A percentile compares a stretch with the other conserved stretches of the same genome.
Evolutionary conservation across 2,113 vertebrate species (phyloP).

Genomic region (Atlantisia rogersi): DNA sequence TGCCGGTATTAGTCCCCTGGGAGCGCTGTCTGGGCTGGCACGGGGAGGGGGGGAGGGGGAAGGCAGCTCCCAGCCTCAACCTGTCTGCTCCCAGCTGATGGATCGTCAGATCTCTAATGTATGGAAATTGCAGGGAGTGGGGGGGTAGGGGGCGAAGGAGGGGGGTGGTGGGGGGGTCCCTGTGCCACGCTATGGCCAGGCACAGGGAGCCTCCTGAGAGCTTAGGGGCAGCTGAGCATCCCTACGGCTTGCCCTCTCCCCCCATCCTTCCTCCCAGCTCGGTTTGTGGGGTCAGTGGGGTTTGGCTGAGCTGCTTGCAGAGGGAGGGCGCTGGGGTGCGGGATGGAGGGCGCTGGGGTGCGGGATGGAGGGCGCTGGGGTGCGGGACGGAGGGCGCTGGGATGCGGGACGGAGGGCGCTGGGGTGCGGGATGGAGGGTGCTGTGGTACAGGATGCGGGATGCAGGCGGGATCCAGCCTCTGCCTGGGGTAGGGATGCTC

Average conservation of each 20-base stretch:
- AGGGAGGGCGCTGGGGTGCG: background rate
- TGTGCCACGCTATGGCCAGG: accelerated
- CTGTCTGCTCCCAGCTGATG: background rate
- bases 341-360: too few relatives aligned
- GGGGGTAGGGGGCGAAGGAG: accelerated
- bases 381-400: too few relatives aligned
- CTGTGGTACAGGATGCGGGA: accelerated
- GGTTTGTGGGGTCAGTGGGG: accelerated
- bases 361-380: too few relatives aligned
- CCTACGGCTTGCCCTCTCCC: background rate
- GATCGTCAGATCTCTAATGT: background rate
- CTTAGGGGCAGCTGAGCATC: background rate
- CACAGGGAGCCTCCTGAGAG: background rate
- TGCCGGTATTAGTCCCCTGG: constrained; percentile 72
- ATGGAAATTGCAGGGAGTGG: background rate
- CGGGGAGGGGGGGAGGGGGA: background rate
- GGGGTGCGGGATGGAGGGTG: background rate
- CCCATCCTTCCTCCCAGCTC: background rate
- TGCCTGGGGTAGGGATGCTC: background rate
- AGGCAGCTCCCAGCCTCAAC: constrained; percentile 20
- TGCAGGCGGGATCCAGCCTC: background rate
- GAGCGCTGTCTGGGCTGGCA: constrained; percentile 65
- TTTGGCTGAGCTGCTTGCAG: background rate
- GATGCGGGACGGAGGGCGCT: too few relatives aligned
- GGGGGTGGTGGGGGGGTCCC: background rate